Evolutionary conservation across 2,888 invertebrate genomes (phyloP).

Genomic region (Pachymerium ferrugineum): DNA sequence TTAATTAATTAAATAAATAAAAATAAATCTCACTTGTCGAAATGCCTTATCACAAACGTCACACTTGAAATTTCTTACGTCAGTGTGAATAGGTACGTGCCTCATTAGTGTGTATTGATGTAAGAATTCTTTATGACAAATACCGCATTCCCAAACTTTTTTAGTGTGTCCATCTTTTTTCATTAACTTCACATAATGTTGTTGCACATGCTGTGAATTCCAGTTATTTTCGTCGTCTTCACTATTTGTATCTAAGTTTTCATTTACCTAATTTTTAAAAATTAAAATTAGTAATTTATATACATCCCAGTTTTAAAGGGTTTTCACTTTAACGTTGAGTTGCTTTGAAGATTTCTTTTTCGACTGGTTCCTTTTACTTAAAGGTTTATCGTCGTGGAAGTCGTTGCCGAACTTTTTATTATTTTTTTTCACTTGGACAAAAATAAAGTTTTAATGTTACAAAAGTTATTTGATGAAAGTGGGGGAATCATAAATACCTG

Average conservation of each 20-base stretch:
- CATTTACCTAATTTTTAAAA: not conserved
- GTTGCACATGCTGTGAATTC: slow-evolving; percentile 56
- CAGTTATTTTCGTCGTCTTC: slow-evolving; percentile 59
- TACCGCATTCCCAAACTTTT: slow-evolving; percentile 69
- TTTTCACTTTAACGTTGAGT: not conserved
- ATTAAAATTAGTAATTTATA: not conserved
- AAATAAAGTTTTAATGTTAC: not conserved
- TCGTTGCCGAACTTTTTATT: not conserved
- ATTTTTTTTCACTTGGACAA: not conserved
- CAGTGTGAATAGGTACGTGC: slow-evolving; percentile 69
- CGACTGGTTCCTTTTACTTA: not conserved
- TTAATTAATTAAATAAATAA: not conserved
- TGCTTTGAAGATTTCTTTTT: not conserved
- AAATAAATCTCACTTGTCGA: slow-evolving; percentile 40
- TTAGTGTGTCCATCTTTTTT: slow-evolving; percentile 62
- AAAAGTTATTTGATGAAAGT: not conserved
- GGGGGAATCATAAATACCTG: too few species aligned
- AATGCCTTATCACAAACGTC: slow-evolving; percentile 61
- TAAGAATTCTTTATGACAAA: slow-evolving; percentile 67
- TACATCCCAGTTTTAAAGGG: not conserved
- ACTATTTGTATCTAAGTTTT: slow-evolving; percentile 30
- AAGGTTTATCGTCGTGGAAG: too few species aligned
- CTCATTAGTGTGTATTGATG: slow-evolving; percentile 71
- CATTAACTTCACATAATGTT: slow-evolving; percentile 63
- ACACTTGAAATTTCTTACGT: slow-evolving; percentile 70